Conservation (phyloP, 2,113 vertebrate species). For the Corvus hawaiiensis region DNA sequence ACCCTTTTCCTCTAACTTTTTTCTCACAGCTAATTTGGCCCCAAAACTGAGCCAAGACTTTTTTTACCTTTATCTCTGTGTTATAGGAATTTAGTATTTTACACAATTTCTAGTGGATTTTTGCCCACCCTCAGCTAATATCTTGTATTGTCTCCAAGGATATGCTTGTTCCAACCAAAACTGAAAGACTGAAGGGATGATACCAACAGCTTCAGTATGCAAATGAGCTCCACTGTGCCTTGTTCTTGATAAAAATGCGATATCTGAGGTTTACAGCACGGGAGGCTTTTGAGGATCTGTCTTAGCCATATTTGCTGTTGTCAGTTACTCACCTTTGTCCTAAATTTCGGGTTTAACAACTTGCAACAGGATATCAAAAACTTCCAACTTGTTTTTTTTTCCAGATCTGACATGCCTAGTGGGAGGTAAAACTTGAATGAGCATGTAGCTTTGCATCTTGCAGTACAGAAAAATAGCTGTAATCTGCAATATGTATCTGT, state of each 20-base stretch:
- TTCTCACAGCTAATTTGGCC: not conserved
- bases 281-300: not conserved
- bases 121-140: not conserved
- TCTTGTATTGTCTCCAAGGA: not conserved
- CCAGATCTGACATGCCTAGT: not conserved
- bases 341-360: not conserved
- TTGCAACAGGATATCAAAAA: not conserved
- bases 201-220: not conserved
- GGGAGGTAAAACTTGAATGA: not conserved
- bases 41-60: not conserved
- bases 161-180: not conserved
- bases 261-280: not conserved
- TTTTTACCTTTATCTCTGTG: not conserved
- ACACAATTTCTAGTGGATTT: not conserved
- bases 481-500: not conserved
- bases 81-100: not conserved
- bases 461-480: not conserved
- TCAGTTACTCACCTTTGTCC: not conserved
- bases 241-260: not conserved
- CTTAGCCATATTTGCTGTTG: not conserved
- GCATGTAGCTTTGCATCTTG: not conserved
- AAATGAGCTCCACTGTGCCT: not conserved
- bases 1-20: not conserved
- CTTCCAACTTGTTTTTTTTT: not conserved
- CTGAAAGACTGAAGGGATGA: not conserved